Conservation (phyloP, 1,140 invertebrate genomes). For the Mactra quadrangularis region DNA sequence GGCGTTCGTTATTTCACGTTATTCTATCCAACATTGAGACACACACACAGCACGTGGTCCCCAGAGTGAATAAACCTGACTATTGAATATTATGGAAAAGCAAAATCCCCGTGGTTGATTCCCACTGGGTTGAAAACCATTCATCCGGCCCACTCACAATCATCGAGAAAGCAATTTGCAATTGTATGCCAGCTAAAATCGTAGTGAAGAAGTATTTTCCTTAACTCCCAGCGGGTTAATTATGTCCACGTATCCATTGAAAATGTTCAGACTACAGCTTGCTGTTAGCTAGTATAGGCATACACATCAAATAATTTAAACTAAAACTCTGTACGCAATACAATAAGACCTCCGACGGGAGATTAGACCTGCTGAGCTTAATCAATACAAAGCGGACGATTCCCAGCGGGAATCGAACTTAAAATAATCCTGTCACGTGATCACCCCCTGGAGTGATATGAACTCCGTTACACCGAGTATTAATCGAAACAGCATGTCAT, state of each 20-base stretch:
- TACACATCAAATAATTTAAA: constrained; percentile 48
- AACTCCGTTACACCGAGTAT: constrained; percentile 30
- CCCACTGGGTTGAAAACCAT: constrained; percentile 47
- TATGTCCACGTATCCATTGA: constrained; percentile 56
- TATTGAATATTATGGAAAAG: constrained; percentile 59
- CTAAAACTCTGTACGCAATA: constrained; percentile 49
- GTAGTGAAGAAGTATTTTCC: constrained; percentile 61
- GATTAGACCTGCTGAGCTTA: constrained; percentile 47
- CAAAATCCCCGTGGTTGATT: constrained; percentile 31
- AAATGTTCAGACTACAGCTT: constrained; percentile 4
- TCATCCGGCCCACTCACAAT: constrained; percentile 51
- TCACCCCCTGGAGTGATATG: constrained; percentile 40
- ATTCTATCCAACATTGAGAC: constrained; percentile 55
- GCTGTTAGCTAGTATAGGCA: constrained; percentile 28
- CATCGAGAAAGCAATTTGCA: constrained; percentile 58
- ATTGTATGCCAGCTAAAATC: constrained; percentile 50
- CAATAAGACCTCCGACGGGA: constrained; percentile 24
- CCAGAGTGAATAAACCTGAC: constrained; percentile 45
- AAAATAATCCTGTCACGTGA: constrained; percentile 61
- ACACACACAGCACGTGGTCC: constrained; percentile 55
- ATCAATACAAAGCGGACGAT: constrained; percentile 56
- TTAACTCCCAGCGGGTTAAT: constrained; percentile 58
- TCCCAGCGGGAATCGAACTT: constrained; percentile 63
- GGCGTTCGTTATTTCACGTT: constrained; percentile 55
- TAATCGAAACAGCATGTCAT: constrained; percentile 55